These are phyloP conservation scores for Stigmatopora argus DNA, from an alignment of 2,113 vertebrate species.

Conservation along the genomic window DNA sequence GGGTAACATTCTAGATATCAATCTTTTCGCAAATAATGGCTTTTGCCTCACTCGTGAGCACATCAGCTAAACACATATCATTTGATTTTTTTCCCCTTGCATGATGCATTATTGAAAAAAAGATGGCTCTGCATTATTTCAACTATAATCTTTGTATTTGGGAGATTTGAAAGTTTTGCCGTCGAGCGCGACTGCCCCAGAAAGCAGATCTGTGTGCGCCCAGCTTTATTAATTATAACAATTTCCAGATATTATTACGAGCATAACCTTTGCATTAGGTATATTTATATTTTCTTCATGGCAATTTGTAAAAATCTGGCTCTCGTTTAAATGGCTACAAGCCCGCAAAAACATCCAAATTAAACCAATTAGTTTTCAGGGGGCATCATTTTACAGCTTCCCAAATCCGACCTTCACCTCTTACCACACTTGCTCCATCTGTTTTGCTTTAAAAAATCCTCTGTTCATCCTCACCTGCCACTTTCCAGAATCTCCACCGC, in stretches of 20 bases:
- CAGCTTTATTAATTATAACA: background rate
- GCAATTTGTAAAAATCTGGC: background rate
- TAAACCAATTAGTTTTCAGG: conserved; percentile 11
- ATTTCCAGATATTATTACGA: background rate
- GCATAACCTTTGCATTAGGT: background rate
- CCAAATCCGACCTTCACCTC: conserved; percentile 87
- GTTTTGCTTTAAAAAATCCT: conserved; percentile 74
- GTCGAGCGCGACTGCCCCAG: background rate
- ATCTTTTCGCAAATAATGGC: background rate
- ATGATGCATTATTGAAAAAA: background rate
- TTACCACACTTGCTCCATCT: conserved; percentile 85
- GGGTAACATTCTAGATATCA: background rate
- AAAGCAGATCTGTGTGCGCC: background rate
- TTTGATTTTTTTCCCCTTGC: background rate
- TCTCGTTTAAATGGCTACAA: background rate
- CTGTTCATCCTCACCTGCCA: conserved; percentile 18
- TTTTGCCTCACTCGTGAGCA: background rate
- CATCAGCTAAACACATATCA: background rate
- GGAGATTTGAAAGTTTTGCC: background rate
- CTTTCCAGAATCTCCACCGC: conserved; percentile 10
- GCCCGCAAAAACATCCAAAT: background rate
- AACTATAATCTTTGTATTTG: background rate
- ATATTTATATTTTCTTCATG: background rate
- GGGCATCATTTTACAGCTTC: conserved; percentile 27
- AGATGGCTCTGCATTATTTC: background rate